Conservation (phyloP, 2,888 invertebrate genomes). For the Ectobius pallidus region DNA sequence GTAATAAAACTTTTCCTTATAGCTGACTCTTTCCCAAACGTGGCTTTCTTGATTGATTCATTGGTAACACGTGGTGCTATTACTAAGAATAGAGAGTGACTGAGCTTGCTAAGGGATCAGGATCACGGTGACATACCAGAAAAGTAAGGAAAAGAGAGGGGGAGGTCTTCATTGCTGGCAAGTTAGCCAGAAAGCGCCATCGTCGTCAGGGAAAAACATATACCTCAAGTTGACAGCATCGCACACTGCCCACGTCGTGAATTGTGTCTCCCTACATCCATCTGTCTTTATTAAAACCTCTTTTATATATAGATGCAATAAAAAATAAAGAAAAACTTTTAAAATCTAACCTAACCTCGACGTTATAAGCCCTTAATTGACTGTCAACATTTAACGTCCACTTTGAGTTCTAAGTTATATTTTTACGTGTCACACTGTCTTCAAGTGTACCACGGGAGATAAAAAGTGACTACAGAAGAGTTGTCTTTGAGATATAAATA, state of each 20-base stretch:
- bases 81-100: constrained; percentile 27
- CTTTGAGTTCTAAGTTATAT: constrained; percentile 20
- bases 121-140: constrained; percentile 6
- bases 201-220: background rate
- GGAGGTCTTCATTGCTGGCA: background rate
- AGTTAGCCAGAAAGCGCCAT: background rate
- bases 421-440: constrained; percentile 19
- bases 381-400: constrained; percentile 32
- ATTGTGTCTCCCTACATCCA: constrained; percentile 30
- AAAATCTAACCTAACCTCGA: constrained; percentile 9
- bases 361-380: constrained; percentile 30
- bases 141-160: background rate
- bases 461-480: constrained; percentile 9
- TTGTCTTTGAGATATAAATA: constrained; percentile 24
- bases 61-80: constrained; percentile 27
- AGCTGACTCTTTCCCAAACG: constrained; percentile 18
- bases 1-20: too few species aligned
- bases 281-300: constrained; percentile 37
- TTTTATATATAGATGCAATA: constrained; percentile 13
- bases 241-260: constrained; percentile 6
- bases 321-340: constrained; percentile 10
- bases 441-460: background rate
- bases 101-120: constrained; percentile 1
- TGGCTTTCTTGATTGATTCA: constrained; percentile 31
- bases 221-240: constrained; percentile 23